Percentiles rank a stretch among this genome's conserved stretches.
Evolutionary conservation across 2,888 invertebrate species (phyloP).

Genomic region (Torymus texanus): DNA sequence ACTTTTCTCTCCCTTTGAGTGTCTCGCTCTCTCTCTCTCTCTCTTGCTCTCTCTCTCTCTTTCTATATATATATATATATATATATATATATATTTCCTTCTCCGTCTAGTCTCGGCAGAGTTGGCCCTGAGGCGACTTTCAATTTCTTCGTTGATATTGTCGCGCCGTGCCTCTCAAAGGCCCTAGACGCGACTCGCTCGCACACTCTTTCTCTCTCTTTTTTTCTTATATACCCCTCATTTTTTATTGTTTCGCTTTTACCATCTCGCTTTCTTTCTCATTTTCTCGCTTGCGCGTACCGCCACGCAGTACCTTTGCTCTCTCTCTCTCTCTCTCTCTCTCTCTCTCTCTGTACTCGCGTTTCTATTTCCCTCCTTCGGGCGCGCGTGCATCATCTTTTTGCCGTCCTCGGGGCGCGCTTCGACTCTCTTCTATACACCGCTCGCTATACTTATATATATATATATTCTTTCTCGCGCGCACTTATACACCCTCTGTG

Average conservation of each 20-base stretch:
- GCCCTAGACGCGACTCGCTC: too few relatives aligned
- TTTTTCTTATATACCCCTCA: background rate
- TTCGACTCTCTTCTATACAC: background rate
- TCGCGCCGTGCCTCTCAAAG: conserved; percentile 5
- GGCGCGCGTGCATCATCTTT: background rate
- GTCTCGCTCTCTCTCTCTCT: background rate
- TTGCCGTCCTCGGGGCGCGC: background rate
- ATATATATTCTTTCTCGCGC: background rate
- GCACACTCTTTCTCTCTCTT: background rate
- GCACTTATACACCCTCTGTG: background rate
- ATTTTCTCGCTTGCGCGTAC: background rate
- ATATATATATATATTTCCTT: too few relatives aligned
- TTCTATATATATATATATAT: too few relatives aligned
- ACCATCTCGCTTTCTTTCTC: conserved; percentile 2
- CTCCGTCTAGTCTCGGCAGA: conserved; percentile 5
- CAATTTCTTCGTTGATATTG: conserved; percentile 44
- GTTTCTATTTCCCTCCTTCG: conserved; percentile 11
- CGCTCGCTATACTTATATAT: too few relatives aligned
- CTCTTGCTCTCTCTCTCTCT: background rate
- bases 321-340: background rate
- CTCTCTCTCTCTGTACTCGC: background rate
- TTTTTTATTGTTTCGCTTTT: conserved; percentile 5
- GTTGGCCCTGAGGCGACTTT: conserved; percentile 25
- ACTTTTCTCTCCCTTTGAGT: conserved; percentile 36
- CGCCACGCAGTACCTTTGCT: background rate